Evolutionary conservation across 2,888 invertebrate species (phyloP).

Genomic region (Pterostichus niger): DNA sequence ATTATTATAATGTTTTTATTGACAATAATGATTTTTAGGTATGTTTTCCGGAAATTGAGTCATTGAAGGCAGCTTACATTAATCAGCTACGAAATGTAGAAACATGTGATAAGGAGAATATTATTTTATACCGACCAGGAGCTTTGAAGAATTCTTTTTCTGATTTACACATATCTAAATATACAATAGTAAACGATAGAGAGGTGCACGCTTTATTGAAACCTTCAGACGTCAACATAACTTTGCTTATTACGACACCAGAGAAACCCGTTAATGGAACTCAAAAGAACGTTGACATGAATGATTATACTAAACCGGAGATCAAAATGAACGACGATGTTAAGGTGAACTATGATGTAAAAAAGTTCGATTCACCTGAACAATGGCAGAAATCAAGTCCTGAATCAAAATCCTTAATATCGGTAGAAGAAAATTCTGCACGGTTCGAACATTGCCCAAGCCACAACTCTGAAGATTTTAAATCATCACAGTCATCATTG

Average conservation of each 20-base stretch:
- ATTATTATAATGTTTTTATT: neutral
- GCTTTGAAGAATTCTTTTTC: constrained; percentile 24
- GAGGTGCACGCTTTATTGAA: constrained; percentile 43
- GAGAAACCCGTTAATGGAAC: constrained; percentile 36
- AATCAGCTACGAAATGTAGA: constrained; percentile 28
- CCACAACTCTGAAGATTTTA: constrained; percentile 38
- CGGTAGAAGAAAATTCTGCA: constrained; percentile 49
- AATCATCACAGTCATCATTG: constrained; percentile 33
- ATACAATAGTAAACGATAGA: constrained; percentile 27
- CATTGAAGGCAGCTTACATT: constrained; percentile 42
- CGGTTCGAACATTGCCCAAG: constrained; percentile 19
- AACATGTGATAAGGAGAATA: constrained; percentile 37
- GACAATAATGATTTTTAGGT: constrained; percentile 27
- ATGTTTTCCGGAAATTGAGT: constrained; percentile 57
- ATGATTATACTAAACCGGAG: constrained; percentile 26
- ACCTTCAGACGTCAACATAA: constrained; percentile 50
- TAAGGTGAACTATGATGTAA: constrained; percentile 31
- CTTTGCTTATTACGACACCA: constrained; percentile 1
- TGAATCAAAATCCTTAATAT: constrained; percentile 53
- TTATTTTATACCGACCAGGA: constrained; percentile 49
- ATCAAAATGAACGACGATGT: constrained; percentile 18
- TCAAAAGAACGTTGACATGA: constrained; percentile 28
- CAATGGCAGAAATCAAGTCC: constrained; percentile 38
- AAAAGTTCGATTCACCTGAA: constrained; percentile 17
- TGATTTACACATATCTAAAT: constrained; percentile 61